Percentiles rank a stretch among this genome's conserved stretches.
These are phyloP conservation scores for Dynastes hyllus DNA, from an alignment of 2,888 invertebrate species.

Conservation along the genomic window DNA sequence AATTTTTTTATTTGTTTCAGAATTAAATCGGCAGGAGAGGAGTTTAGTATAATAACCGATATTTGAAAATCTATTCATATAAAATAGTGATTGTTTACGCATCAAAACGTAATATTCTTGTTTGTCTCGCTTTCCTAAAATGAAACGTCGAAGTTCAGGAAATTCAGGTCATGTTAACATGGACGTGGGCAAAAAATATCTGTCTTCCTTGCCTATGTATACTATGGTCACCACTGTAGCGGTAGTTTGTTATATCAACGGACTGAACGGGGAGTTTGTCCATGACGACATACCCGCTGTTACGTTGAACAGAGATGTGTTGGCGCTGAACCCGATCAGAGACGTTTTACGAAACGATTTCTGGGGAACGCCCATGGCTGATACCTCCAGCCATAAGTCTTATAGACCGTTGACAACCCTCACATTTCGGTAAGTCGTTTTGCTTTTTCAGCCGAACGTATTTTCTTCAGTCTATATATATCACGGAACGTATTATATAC, in stretches of 20 bases:
- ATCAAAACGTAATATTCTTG: too few species aligned
- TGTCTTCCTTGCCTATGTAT: slow-evolving; percentile 77
- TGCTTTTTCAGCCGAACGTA: neutral
- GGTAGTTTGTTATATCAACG: slow-evolving; percentile 81
- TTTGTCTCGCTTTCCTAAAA: slow-evolving; percentile 56
- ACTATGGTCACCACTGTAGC: slow-evolving; percentile 79
- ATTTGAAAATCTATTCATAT: too few species aligned
- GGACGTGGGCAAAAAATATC: slow-evolving; percentile 67
- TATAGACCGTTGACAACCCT: slow-evolving; percentile 90
- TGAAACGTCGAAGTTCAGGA: slow-evolving; percentile 70
- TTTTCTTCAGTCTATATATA: too few species aligned
- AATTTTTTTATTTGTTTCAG: too few species aligned
- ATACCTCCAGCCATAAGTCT: slow-evolving; percentile 88
- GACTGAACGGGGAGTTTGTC: slow-evolving; percentile 86
- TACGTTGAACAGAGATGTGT: slow-evolving; percentile 86
- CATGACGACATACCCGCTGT: slow-evolving; percentile 93
- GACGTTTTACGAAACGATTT: slow-evolving; percentile 86
- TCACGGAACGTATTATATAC: too few species aligned
- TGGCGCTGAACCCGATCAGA: slow-evolving; percentile 77
- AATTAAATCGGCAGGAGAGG: too few species aligned
- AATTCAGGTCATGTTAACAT: slow-evolving; percentile 66
- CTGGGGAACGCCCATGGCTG: slow-evolving; percentile 93
- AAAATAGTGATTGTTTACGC: too few species aligned
- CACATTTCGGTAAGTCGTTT: slow-evolving; percentile 84
- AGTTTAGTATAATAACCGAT: too few species aligned